Base-by-base conservation (phyloP, 2,888 invertebrate species). In the Idaea biselata region DNA sequence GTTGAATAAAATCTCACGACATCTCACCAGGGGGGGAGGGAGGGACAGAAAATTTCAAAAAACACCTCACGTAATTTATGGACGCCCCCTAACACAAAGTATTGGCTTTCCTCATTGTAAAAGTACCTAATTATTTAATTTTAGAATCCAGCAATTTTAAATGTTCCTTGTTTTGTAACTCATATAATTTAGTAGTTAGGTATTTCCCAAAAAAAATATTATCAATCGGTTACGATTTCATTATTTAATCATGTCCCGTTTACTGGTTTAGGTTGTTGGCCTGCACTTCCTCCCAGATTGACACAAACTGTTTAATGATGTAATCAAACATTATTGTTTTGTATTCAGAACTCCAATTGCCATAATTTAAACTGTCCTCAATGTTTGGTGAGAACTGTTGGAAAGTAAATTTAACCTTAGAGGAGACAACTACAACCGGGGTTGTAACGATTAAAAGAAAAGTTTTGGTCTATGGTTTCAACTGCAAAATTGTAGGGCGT, bases 281-380 rank as follows among this genome's bases (percentile, higher is more conserved):
- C 84, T 74, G 69, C 57, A 75, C 78, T 82, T 87, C 88, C 88
- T 80, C 65, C 79, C 71, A 73, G 64, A 73, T 72, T 79, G 79
- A 76, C 77, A 80, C 71, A 71, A 71, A 71, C 72, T 70, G 73
- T 73, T 70, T 72, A 71, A 72, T 73, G 73, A 67, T 62, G 62
- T 65, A 68, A 67, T 69, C 69, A 66, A 66, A n/a, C 33, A n/a
- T 32, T 17, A 31, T 59, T n/a, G 16, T 55, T 55, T 60, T 61
- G 65, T 63, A 61, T 59, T 60, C 55, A n/a, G 57, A 55, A 44
- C 8, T 16, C 33, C 54, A 58, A 63, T 59, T 59, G 58, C 18
- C 55, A 44, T 44, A 11, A 44, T 44, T 59, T 59, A 53, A 59
- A 53, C 4, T 58, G 60, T 5, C 18, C 60, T 58, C n/a, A 33